Conservation (phyloP, 2,113 vertebrate species). For the Chitala chitala region DNA sequence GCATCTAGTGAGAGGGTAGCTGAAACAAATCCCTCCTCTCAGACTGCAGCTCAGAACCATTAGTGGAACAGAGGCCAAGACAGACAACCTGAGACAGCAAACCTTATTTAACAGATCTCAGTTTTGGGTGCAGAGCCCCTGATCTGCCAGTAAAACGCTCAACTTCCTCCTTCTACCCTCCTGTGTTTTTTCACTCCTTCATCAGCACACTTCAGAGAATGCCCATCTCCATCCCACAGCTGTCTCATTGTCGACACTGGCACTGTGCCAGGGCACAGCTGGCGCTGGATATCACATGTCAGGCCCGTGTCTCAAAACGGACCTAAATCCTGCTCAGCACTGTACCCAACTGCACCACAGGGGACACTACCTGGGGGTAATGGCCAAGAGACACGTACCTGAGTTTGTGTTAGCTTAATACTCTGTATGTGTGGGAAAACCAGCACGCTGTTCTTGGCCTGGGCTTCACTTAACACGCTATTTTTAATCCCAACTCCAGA, state of each 20-base stretch:
- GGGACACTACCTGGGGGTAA: not conserved
- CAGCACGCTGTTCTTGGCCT: conserved; percentile 67
- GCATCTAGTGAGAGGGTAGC: too few species aligned
- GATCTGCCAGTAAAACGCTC: too few species aligned
- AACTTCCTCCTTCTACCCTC: too few species aligned
- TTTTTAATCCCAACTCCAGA: conserved; percentile 76
- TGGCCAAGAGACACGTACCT: conserved; percentile 63
- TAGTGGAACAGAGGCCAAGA: not conserved
- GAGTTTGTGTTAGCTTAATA: conserved; percentile 81
- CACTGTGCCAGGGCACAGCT: conserved; percentile 20
- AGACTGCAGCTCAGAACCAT: too few species aligned
- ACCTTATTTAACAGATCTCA: too few species aligned
- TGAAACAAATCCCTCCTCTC: not conserved
- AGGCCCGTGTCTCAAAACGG: too few species aligned
- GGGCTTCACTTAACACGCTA: conserved; percentile 63
- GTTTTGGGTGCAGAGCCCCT: too few species aligned
- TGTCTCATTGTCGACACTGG: not conserved
- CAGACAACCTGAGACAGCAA: too few species aligned
- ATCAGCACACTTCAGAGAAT: too few species aligned
- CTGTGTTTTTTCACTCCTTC: not conserved
- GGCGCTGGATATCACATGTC: conserved; percentile 11
- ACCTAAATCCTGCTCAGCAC: not conserved
- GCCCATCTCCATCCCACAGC: too few species aligned
- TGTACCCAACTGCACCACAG: not conserved
- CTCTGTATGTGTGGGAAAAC: conserved; percentile 85